phyloP scores from a whole-genome alignment of 2,888 invertebrate species.

The Chironomus tentans region DNA sequence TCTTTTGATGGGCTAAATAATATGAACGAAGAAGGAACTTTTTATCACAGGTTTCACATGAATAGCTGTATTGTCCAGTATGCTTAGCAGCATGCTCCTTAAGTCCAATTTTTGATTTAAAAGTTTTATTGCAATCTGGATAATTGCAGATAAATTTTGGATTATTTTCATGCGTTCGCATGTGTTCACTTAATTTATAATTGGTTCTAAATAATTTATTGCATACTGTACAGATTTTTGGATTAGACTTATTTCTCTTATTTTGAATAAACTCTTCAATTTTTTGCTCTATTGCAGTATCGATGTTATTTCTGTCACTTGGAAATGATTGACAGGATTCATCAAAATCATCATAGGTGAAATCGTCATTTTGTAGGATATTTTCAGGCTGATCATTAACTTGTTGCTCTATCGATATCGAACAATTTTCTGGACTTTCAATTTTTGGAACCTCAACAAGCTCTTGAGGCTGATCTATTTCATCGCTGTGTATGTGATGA shows the following conservation, averaged over 20 bases:
- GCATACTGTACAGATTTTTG: slow-evolving; percentile 46
- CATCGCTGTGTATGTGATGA: no score
- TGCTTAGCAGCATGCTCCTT: slow-evolving; percentile 53
- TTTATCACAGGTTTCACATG: slow-evolving; percentile 47
- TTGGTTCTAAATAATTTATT: slow-evolving; percentile 51
- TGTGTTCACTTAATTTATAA: slow-evolving; percentile 50
- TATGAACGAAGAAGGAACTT: slow-evolving; percentile 54
- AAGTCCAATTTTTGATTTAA: slow-evolving; percentile 51
- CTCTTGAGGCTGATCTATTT: not conserved
- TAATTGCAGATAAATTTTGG: slow-evolving; percentile 45
- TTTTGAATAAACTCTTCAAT: slow-evolving; percentile 24
- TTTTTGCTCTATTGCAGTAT: slow-evolving; percentile 16
- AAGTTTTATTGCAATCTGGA: slow-evolving; percentile 47
- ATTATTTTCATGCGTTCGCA: slow-evolving; percentile 48
- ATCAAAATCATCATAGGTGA: slow-evolving; percentile 5
- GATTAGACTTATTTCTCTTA: slow-evolving; percentile 13
- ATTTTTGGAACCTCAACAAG: not conserved
- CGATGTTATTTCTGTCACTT: slow-evolving; percentile 15
- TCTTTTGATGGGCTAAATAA: slow-evolving; percentile 50
- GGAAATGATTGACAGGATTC: slow-evolving; percentile 15
- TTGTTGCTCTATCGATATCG: not conserved
- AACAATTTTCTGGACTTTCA: not conserved
- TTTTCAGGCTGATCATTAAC: not conserved
- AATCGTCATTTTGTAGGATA: not conserved
- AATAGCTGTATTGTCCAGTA: slow-evolving; percentile 38